phyloP scores from a whole-genome alignment of 2,888 invertebrate genomes.

The Troides oblongomaculatus region DNA sequence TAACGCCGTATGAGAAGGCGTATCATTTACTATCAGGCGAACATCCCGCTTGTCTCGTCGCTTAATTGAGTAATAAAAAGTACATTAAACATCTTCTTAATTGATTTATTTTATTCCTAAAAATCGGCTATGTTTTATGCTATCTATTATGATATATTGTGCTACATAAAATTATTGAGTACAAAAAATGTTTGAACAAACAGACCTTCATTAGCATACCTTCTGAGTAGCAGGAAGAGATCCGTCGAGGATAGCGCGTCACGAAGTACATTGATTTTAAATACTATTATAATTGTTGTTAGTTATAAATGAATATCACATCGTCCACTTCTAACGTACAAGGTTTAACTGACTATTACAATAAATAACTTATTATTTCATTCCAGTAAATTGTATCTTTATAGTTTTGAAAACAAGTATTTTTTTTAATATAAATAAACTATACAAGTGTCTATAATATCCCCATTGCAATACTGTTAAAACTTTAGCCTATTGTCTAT shows the following conservation, averaged over 20 bases:
- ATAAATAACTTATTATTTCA: background rate
- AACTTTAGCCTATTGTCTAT: background rate
- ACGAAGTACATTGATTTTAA: conserved; percentile 12
- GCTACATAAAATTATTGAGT: background rate
- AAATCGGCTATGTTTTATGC: too few relatives aligned
- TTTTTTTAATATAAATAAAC: conserved; percentile 9
- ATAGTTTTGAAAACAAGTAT: conserved; percentile 9
- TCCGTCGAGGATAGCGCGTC: conserved; percentile 13
- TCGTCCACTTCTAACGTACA: conserved; percentile 5
- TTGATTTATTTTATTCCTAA: too few relatives aligned
- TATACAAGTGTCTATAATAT: conserved; percentile 4
- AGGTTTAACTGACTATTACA: conserved; percentile 4
- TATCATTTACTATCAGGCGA: too few relatives aligned
- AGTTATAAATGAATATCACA: conserved; percentile 13
- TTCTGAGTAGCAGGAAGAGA: conserved; percentile 26
- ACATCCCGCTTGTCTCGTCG: too few relatives aligned
- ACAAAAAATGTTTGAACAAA: conserved; percentile 5
- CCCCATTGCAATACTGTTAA: conserved; percentile 3
- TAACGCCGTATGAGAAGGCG: too few relatives aligned
- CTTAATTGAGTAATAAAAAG: too few relatives aligned
- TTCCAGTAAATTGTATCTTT: conserved; percentile 1
- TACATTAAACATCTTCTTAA: too few relatives aligned
- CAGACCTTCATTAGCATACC: conserved; percentile 17
- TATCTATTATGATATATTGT: background rate
- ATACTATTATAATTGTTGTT: conserved; percentile 17